Evolutionary conservation across 2,888 invertebrate species (phyloP), one percentile per base, ranked within the genome.

Genomic region (Petrolisthes cinctipes): DNA sequence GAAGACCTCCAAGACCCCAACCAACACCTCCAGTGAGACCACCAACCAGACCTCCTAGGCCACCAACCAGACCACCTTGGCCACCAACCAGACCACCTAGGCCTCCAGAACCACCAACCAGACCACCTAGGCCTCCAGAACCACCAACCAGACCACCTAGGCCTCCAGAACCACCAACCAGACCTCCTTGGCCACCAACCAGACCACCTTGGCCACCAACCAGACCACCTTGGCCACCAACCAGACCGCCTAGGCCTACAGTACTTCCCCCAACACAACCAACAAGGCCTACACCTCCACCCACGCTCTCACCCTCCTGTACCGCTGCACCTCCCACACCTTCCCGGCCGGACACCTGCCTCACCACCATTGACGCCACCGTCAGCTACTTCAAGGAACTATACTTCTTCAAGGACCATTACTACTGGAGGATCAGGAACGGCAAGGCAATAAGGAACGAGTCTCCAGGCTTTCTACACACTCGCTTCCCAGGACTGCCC

Each of bases 361-460:
- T 96, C 92, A 97, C 97, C 5, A 95, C 94, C 90, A 97, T 98
- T 92, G 98, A 99, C 93, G 97, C 98, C 57, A 96, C 98, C 90
- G 96, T 98, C 71, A 95, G 98, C 89, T 97, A 98, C 91, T 94
- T 98, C 78, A 94, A 95, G 68, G 98, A 98, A 93, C 94, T 97
- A 3, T 98, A 97, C 68, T 88, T 91, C 75, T 91, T 91, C 82
- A 88, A 84, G 51, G 89, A 80, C 9, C 95, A 97, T 96, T 97
- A 96, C 93, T 95, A 97, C 91, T 99, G 98, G 98, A 95, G 98
- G 92, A 95, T 97, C 92, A 53, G 54, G 5, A 23, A 14, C 4
- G 79, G 83, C 4, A 4, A 1, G 20, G 17, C 75, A 4, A 20
- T 53, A 51, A n/a, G 4, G 3, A 51, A 54, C 4, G 81, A 82